Conservation (phyloP, 1,140 invertebrate genomes). For the Coenobita brevimanus region DNA sequence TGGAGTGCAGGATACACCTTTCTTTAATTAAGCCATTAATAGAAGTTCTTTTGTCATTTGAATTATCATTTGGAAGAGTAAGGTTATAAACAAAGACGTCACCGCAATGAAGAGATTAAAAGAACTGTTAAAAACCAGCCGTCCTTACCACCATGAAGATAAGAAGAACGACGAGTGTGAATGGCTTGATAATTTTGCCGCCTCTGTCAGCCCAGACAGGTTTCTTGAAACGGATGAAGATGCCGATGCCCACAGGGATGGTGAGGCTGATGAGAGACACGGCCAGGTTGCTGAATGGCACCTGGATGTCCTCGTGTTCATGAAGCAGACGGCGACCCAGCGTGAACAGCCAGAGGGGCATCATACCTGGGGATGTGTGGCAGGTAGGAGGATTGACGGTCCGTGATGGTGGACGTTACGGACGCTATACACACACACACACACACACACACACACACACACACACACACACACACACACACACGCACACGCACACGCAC, state of each 20-base stretch:
- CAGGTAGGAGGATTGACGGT: too few relatives aligned
- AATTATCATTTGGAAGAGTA: too few relatives aligned
- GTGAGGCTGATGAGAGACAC: slow-evolving; percentile 85
- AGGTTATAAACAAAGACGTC: too few relatives aligned
- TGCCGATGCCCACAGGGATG: slow-evolving; percentile 86
- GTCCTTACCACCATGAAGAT: background rate
- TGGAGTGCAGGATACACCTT: too few relatives aligned
- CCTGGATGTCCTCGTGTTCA: slow-evolving; percentile 78
- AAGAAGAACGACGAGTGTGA: background rate
- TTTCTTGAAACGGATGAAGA: slow-evolving; percentile 76
- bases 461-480: slow-evolving; percentile 14
- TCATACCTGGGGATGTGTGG: slow-evolving; percentile 83
- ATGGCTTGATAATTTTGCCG: background rate
- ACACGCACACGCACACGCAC: too few relatives aligned
- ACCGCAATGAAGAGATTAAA: too few relatives aligned
- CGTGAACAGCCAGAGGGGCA: slow-evolving; percentile 96
- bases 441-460: too few relatives aligned
- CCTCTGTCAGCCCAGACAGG: background rate
- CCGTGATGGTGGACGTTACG: too few relatives aligned
- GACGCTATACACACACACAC: too few relatives aligned
- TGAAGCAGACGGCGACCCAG: slow-evolving; percentile 87
- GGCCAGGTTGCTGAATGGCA: slow-evolving; percentile 88
- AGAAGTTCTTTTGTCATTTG: too few relatives aligned
- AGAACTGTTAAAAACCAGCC: too few relatives aligned
- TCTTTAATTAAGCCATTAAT: too few relatives aligned